phyloP scores from a whole-genome alignment of 2,888 invertebrate species.

The Cephus pulcher region DNA sequence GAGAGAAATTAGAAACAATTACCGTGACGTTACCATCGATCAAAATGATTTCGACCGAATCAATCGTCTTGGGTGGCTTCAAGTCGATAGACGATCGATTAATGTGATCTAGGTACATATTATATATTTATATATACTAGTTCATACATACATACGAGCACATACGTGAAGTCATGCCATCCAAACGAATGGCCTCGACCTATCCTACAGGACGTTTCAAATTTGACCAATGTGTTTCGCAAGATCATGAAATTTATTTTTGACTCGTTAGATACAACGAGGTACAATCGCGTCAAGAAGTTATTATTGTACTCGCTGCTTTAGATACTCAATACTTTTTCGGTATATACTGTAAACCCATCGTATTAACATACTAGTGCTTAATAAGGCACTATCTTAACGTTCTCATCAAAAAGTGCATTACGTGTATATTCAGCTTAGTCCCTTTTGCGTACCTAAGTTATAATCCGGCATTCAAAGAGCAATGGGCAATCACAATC shows the following conservation, averaged over 20 bases:
- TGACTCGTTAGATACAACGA: background rate
- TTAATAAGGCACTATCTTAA: background rate
- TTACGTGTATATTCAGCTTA: background rate
- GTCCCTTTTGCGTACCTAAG: slow-evolving; percentile 1
- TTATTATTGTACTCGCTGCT: background rate
- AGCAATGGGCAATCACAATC: slow-evolving; percentile 23
- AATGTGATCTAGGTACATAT: background rate
- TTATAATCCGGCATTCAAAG: slow-evolving; percentile 27
- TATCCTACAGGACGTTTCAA: background rate
- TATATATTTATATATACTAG: background rate
- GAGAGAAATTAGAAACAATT: background rate
- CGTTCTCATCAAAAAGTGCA: background rate
- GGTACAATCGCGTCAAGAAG: background rate
- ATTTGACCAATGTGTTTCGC: background rate
- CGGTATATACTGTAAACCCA: background rate
- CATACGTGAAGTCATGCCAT: background rate
- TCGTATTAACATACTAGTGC: background rate
- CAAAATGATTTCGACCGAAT: background rate
- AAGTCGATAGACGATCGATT: background rate
- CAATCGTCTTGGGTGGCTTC: background rate
- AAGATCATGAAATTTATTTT: background rate
- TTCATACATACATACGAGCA: background rate
- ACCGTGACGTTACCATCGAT: background rate
- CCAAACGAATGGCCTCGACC: background rate
- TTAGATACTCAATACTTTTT: background rate